Conservation (phyloP, 2,888 invertebrate species). For the Cephus pulcher region DNA sequence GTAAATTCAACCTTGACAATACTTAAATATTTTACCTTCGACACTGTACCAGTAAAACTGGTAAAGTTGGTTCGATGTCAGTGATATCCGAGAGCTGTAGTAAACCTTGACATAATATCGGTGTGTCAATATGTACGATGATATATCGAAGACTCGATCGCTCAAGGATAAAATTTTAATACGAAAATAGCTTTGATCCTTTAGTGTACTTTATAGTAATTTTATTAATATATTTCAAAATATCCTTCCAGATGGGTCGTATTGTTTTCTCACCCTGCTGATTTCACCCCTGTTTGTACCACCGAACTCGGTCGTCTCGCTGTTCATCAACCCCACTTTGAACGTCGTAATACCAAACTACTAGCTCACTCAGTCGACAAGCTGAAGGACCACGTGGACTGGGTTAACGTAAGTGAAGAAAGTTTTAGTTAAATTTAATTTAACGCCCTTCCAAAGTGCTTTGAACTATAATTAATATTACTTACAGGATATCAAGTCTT, state of each 20-base stretch:
- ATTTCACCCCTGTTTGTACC: conserved; percentile 92
- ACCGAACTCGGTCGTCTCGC: conserved; percentile 85
- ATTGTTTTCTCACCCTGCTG: conserved; percentile 88
- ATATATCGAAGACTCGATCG: background rate
- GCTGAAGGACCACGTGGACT: conserved; percentile 78
- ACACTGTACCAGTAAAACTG: no score
- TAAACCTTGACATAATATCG: background rate
- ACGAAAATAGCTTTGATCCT: background rate
- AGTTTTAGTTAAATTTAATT: conserved; percentile 1
- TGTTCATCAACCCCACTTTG: conserved; percentile 76
- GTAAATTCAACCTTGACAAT: no score
- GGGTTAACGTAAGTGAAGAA: conserved; percentile 74
- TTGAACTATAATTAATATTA: background rate
- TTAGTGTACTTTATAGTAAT: no score
- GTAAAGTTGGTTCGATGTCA: background rate
- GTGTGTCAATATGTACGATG: background rate
- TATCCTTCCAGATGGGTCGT: conserved; percentile 80
- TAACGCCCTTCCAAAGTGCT: background rate
- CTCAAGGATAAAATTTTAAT: background rate
- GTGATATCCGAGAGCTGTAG: background rate
- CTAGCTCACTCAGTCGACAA: conserved; percentile 85
- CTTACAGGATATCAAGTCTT: conserved; percentile 75
- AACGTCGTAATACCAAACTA: conserved; percentile 79
- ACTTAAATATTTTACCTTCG: no score
- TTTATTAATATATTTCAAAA: no score